phyloP scores from a whole-genome alignment of 2,888 invertebrate species.

The Pheosia gnoma region DNA sequence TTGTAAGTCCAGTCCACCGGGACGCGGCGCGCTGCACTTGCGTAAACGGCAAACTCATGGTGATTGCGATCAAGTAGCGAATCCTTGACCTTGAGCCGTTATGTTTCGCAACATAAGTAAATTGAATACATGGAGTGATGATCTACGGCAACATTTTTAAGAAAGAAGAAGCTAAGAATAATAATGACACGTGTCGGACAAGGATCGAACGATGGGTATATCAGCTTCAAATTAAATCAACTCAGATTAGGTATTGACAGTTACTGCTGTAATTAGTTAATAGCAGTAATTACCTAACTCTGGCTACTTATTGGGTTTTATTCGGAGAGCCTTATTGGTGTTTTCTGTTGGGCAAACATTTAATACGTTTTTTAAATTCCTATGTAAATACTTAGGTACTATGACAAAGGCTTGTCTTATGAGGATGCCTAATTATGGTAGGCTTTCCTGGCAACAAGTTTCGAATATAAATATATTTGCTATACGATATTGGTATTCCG shows the following conservation, averaged over 20 bases:
- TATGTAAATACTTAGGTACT: not conserved
- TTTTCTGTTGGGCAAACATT: not conserved
- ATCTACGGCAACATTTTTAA: not conserved
- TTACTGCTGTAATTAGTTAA: too few relatives aligned
- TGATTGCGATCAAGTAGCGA: constrained; percentile 6
- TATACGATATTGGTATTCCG: too few relatives aligned
- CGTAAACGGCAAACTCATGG: constrained; percentile 4
- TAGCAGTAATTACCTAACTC: too few relatives aligned
- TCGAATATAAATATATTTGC: not conserved
- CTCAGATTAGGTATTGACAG: too few relatives aligned
- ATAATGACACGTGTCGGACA: too few relatives aligned
- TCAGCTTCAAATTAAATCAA: too few relatives aligned
- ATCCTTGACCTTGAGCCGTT: constrained; percentile 1
- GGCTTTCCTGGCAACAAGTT: not conserved
- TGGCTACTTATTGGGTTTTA: too few relatives aligned
- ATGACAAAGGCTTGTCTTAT: not conserved
- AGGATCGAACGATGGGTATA: too few relatives aligned
- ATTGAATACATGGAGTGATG: not conserved
- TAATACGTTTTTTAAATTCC: not conserved
- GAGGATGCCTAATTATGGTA: too few relatives aligned
- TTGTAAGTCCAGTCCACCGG: constrained; percentile 1
- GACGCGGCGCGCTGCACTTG: not conserved
- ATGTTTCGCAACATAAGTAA: not conserved
- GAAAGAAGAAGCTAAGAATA: too few relatives aligned
- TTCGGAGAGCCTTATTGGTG: too few relatives aligned